Evolutionary conservation across 2,888 invertebrate genomes (phyloP), one percentile per base, ranked within the genome.

Genomic region (Notodonta ziczac): DNA sequence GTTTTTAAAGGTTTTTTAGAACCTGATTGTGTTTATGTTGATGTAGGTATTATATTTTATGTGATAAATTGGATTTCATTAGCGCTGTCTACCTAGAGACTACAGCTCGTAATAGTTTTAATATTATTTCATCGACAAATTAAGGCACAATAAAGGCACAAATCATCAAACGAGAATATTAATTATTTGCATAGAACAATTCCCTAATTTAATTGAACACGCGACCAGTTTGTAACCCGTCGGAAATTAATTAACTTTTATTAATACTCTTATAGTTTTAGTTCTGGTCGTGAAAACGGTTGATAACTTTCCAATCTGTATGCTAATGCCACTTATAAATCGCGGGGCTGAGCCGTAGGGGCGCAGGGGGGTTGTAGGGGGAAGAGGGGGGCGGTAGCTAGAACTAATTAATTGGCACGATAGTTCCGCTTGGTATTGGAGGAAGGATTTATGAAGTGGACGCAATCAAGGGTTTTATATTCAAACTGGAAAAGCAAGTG

Each of bases 301-400:
- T 78, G 77, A 82, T 81, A 86, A 88, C 83, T 88, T 90, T 87
- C 82, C 89, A 89, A 90, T 90, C 82, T 90, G 85, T 88, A 90
- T 90, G 90, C 87, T 84, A 90, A 90, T 88, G 72, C 73, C 74
- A 75, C 82, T 83, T 83, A 84, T 82, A 84, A 84, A 83, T 82
- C 77, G 75, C 67, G 74, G 68, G 61, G 65, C 32, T 67, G n/a
- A 54, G 68, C 65, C 53, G 52, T 48, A 60, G 61, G 76, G 76
- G 66, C 60, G 59, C 50, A 60, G 10, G 8, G 56, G 56, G 50
- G 42, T 42, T 4, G 42, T 42, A 42, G 10, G 2, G 42, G 50
- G 42, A 48, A 65, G 65, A 57, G 66, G 52, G 57, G 60, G 13
- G 51, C 62, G 60, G 63, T 53, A 61, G 63, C 56, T 16, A 32